Conservation (phyloP, 2,888 invertebrate genomes). For the Agriotes lineatus region DNA sequence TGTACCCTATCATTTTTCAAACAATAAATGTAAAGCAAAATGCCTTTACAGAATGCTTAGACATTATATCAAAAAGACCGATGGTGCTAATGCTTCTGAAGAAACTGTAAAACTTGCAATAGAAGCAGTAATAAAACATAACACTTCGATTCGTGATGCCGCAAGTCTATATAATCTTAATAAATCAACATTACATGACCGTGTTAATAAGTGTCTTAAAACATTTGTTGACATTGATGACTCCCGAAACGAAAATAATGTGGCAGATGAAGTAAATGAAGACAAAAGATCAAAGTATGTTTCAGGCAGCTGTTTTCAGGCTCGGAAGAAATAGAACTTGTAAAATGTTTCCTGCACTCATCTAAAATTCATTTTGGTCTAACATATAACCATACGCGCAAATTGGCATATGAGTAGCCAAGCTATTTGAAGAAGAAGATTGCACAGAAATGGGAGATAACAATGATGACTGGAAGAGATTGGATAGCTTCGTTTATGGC, state of each 20-base stretch:
- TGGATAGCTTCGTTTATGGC: constrained; percentile 43
- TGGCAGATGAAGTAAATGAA: constrained; percentile 11
- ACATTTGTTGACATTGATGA: constrained; percentile 14
- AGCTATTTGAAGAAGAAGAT: constrained; percentile 23
- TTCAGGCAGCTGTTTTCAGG: constrained; percentile 47
- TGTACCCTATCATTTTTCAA: too few species aligned
- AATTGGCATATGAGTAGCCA: constrained; percentile 38
- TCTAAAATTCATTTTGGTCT: constrained; percentile 52
- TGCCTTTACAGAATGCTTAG: constrained; percentile 8
- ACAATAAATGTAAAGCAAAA: constrained; percentile 3
- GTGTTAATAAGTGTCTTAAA: too few species aligned
- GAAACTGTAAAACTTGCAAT: too few species aligned
- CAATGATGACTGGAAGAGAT: constrained; percentile 37
- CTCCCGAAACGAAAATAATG: constrained; percentile 13
- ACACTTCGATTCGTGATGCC: too few species aligned
- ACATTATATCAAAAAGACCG: constrained; percentile 9
- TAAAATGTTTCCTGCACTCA: constrained; percentile 44
- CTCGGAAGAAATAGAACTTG: constrained; percentile 44
- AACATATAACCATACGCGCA: constrained; percentile 38
- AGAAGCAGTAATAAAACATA: too few species aligned
- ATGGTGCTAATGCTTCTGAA: constrained; percentile 16
- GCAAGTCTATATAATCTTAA: too few species aligned
- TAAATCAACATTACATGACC: too few species aligned
- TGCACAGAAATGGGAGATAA: constrained; percentile 31
- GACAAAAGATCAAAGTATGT: constrained; percentile 38